These are phyloP conservation scores for Nettapus auritus DNA, from an alignment of 2,113 vertebrate species.

Conservation along the genomic window DNA sequence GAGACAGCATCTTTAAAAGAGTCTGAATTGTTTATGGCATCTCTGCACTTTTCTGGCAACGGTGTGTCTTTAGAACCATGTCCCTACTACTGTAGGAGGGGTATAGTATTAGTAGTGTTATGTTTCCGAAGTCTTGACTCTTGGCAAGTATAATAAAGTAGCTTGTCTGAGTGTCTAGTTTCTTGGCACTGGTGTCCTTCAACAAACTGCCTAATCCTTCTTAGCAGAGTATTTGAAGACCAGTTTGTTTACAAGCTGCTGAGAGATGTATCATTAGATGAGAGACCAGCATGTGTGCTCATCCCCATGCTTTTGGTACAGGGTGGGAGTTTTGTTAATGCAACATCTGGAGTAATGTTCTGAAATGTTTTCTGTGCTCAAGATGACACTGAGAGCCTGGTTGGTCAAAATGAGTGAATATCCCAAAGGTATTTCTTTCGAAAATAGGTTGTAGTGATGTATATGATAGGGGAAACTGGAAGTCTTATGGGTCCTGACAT, in stretches of 20 bases:
- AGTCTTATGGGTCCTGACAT: not conserved
- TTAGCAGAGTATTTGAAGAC: not conserved
- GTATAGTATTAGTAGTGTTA: not conserved
- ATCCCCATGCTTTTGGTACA: not conserved
- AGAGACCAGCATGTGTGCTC: not conserved
- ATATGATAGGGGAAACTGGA: not conserved
- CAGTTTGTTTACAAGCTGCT: constrained; percentile 1
- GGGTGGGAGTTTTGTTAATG: not conserved
- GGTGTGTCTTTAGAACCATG: not conserved
- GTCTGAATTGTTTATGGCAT: not conserved
- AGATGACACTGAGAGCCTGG: not conserved
- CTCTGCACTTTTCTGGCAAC: not conserved
- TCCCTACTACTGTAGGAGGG: not conserved
- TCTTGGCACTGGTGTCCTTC: constrained; percentile 1
- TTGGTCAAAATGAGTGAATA: not conserved
- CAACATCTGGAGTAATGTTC: not conserved
- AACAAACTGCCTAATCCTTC: not conserved
- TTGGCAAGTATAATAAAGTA: not conserved
- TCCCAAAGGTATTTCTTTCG: not conserved
- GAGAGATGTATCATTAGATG: not conserved
- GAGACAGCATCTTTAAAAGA: not conserved
- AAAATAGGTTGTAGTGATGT: not conserved
- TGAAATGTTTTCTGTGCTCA: not conserved
- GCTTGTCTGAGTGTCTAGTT: not conserved
- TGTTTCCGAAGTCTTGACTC: not conserved